Evolutionary conservation across 1,140 invertebrate genomes (phyloP).

Genomic region (Pantala flavescens): DNA sequence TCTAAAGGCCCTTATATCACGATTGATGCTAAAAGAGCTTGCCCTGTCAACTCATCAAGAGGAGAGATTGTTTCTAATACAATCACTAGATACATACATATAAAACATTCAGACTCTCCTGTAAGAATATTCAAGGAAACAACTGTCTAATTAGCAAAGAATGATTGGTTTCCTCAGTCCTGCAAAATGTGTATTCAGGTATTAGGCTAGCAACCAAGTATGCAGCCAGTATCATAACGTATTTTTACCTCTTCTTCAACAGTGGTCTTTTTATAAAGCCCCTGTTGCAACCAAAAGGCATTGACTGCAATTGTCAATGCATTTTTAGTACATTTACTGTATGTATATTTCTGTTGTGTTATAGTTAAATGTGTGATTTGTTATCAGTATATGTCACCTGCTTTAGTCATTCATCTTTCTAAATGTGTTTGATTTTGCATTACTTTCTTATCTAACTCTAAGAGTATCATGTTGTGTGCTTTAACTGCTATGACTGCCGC

Average conservation of each 20-base stretch:
- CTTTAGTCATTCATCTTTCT: too few species aligned
- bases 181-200: neutral
- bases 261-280: neutral
- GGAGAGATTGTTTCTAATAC: slow-evolving; percentile 22
- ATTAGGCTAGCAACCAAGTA: neutral
- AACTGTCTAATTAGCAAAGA: slow-evolving; percentile 33
- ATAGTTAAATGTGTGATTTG: too few species aligned
- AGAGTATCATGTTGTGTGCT: too few species aligned
- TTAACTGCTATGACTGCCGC: too few species aligned
- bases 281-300: neutral
- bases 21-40: neutral
- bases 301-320: neutral
- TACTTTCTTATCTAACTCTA: too few species aligned
- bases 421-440: too few species aligned
- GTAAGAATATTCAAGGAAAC: slow-evolving; percentile 42
- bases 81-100: slow-evolving; percentile 41
- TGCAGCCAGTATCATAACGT: neutral
- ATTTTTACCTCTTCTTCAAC: neutral
- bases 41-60: neutral
- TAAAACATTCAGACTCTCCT: slow-evolving; percentile 39
- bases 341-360: too few species aligned
- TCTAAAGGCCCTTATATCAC: neutral
- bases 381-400: too few species aligned
- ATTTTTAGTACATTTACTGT: neutral
- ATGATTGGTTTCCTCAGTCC: neutral